phyloP scores from a whole-genome alignment of 2,113 vertebrate genomes.

The Meles meles region DNA sequence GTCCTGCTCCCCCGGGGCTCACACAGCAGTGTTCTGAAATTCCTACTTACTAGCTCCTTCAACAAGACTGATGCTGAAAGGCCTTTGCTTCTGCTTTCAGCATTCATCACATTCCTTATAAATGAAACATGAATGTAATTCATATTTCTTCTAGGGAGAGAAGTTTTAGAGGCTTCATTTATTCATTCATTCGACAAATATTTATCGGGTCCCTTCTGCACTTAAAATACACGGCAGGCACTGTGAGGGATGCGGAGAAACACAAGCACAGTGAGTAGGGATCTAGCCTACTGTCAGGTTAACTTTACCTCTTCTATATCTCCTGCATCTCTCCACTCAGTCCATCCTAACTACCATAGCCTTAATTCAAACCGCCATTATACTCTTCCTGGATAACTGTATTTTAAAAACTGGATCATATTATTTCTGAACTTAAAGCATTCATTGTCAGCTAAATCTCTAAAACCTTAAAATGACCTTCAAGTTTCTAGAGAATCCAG shows the following conservation, averaged over 20 bases:
- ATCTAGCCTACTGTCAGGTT: background rate
- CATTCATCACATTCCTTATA: slow-evolving; percentile 71
- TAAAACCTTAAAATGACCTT: background rate
- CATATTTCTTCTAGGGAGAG: slow-evolving; percentile 70
- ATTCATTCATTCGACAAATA: slow-evolving; percentile 76
- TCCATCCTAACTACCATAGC: background rate
- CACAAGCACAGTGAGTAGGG: background rate
- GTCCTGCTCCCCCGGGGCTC: background rate
- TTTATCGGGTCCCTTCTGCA: slow-evolving; percentile 65
- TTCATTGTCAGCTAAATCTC: background rate
- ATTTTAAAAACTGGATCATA: background rate
- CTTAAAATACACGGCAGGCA: slow-evolving; percentile 54
- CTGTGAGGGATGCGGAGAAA: background rate
- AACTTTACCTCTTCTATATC: background rate
- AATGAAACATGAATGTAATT: slow-evolving; percentile 76
- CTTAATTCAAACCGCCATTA: background rate
- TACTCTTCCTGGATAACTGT: background rate
- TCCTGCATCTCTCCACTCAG: background rate
- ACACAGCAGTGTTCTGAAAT: slow-evolving; percentile 47
- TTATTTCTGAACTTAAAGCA: background rate
- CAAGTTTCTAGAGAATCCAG: background rate
- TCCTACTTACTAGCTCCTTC: slow-evolving; percentile 54
- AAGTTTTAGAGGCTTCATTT: slow-evolving; percentile 68
- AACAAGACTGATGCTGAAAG: slow-evolving; percentile 58
- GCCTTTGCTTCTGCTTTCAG: slow-evolving; percentile 63